A percentile compares a stretch with the other conserved stretches of the same genome.
Conservation (phyloP, 2,113 vertebrate genomes). For the Cranoglanis bouderius region DNA sequence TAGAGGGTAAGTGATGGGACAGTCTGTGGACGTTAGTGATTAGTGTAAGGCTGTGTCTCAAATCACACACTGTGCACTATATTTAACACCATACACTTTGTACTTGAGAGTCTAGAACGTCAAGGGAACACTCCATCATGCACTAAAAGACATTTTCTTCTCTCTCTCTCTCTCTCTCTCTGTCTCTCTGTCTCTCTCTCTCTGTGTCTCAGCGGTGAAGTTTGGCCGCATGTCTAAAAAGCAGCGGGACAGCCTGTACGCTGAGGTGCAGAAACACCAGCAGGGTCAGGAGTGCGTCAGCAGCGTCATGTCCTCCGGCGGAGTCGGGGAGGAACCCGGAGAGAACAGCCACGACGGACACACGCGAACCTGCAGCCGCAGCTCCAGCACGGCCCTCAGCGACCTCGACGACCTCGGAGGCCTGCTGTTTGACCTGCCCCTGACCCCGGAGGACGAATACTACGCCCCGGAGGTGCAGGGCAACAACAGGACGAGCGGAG, state of each 20-base stretch:
- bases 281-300: slow-evolving; percentile 77
- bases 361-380: slow-evolving; percentile 76
- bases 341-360: slow-evolving; percentile 66
- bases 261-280: slow-evolving; percentile 91
- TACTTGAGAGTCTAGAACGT: too few relatives aligned
- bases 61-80: not conserved
- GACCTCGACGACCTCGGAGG: slow-evolving; percentile 84
- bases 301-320: slow-evolving; percentile 18
- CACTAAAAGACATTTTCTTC: not conserved
- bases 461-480: slow-evolving; percentile 80
- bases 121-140: not conserved
- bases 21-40: not conserved
- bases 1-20: not conserved
- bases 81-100: not conserved
- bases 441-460: slow-evolving; percentile 82
- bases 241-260: slow-evolving; percentile 89
- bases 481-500: slow-evolving; percentile 64
- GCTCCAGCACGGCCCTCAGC: slow-evolving; percentile 76
- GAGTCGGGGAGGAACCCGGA: slow-evolving; percentile 59
- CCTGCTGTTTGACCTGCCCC: slow-evolving; percentile 85
- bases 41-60: not conserved
- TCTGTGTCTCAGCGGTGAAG: slow-evolving; percentile 80
- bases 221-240: slow-evolving; percentile 96
- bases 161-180: not conserved
- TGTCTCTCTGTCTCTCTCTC: not conserved